A percentile compares a stretch with the other conserved stretches of the same genome.
These are phyloP conservation scores for Drosophila ambigua DNA, from an alignment of 1,140 invertebrate genomes.

Conservation along the genomic window DNA sequence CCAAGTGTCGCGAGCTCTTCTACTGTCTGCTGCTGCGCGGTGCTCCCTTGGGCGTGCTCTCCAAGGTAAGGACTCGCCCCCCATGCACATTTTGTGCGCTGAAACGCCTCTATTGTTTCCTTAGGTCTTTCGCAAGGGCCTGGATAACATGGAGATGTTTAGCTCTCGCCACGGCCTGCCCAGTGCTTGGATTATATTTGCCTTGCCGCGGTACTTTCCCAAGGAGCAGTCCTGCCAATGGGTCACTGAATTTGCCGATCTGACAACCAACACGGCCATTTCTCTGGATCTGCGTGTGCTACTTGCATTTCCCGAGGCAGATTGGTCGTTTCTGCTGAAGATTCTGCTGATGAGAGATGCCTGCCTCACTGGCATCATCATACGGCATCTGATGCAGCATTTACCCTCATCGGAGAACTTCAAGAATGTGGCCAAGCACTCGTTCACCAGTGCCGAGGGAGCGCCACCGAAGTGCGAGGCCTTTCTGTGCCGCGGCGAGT, in stretches of 20 bases:
- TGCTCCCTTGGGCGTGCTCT: slow-evolving; percentile 88
- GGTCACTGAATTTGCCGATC: slow-evolving; percentile 84
- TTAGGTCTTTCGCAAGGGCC: slow-evolving; percentile 86
- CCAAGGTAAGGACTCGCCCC: slow-evolving; percentile 85
- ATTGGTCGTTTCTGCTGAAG: slow-evolving; percentile 89
- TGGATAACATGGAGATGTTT: slow-evolving; percentile 85
- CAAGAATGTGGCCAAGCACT: slow-evolving; percentile 76
- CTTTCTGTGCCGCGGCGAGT: slow-evolving; percentile 87
- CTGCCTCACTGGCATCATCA: slow-evolving; percentile 84
- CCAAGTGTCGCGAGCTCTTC: slow-evolving; percentile 90
- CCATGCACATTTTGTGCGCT: not conserved
- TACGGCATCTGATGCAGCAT: slow-evolving; percentile 81
- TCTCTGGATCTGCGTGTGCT: slow-evolving; percentile 89
- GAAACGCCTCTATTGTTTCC: not conserved
- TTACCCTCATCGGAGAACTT: slow-evolving; percentile 81
- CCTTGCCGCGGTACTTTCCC: slow-evolving; percentile 87
- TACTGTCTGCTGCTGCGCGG: slow-evolving; percentile 89
- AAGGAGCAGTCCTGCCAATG: slow-evolving; percentile 82
- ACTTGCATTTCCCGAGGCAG: slow-evolving; percentile 89
- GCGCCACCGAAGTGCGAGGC: slow-evolving; percentile 85
- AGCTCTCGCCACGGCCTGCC: slow-evolving; percentile 85
- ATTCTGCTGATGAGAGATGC: slow-evolving; percentile 88
- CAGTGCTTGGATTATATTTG: slow-evolving; percentile 88
- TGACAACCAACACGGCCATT: slow-evolving; percentile 86
- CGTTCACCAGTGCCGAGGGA: slow-evolving; percentile 68